A percentile compares a stretch with the other conserved stretches of the same genome.
These are phyloP conservation scores for Globodera rostochiensis DNA, from an alignment of 1,140 invertebrate species.

Conservation along the genomic window DNA sequence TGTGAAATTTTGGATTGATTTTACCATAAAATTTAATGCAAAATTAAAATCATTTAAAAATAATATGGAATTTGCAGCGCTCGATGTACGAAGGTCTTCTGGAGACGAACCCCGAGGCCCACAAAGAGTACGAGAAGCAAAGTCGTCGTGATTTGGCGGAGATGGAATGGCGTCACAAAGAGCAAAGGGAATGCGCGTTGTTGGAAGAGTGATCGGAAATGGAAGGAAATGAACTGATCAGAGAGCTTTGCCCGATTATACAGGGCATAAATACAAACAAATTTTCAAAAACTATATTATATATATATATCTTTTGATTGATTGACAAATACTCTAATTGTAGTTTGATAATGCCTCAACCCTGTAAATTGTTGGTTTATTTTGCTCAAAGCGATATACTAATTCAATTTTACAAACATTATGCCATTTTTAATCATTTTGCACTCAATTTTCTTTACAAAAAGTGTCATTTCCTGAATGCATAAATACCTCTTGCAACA, in stretches of 20 bases:
- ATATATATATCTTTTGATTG: background rate
- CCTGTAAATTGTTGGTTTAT: too few relatives aligned
- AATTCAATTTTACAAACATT: too few relatives aligned
- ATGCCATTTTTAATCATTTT: too few relatives aligned
- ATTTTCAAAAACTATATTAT: background rate
- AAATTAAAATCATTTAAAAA: too few relatives aligned
- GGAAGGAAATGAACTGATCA: background rate
- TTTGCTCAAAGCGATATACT: too few relatives aligned
- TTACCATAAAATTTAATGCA: background rate
- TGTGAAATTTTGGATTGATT: constrained; percentile 5
- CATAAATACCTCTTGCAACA: too few relatives aligned
- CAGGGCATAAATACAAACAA: too few relatives aligned
- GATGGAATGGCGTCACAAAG: background rate
- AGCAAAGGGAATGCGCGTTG: background rate
- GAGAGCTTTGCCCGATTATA: background rate
- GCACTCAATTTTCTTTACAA: too few relatives aligned
- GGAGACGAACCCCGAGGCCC: background rate
- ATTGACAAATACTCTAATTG: constrained; percentile 4
- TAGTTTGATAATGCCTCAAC: background rate
- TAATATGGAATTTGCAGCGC: background rate
- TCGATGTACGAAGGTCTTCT: background rate
- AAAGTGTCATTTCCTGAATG: too few relatives aligned
- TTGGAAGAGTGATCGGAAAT: background rate
- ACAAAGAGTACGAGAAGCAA: constrained; percentile 1
- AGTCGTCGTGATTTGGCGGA: background rate